These are phyloP conservation scores for fruit fly (Drosophila melanogaster) DNA, from an alignment of 1,140 invertebrate species.

Conservation along the genomic window DNA sequence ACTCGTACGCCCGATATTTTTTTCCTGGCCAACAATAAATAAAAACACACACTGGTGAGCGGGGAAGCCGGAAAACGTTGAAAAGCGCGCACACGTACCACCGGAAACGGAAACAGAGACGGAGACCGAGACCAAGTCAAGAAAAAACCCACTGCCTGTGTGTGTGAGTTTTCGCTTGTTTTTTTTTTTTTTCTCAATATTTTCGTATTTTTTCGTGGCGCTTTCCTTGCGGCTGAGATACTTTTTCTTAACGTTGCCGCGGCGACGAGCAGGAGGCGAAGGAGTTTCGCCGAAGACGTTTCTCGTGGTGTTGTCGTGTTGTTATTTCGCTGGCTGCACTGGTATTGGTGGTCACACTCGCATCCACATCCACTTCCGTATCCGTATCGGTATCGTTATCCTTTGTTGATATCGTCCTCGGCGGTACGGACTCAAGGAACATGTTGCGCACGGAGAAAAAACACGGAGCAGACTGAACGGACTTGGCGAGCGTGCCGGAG, in stretches of 20 bases:
- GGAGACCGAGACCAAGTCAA: constrained; percentile 64
- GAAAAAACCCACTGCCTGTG: constrained; percentile 43
- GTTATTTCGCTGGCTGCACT: constrained; percentile 32
- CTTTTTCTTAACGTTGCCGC: constrained; percentile 66
- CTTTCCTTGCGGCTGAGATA: constrained; percentile 44
- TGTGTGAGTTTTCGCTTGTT: constrained; percentile 33
- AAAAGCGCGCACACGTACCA: constrained; percentile 70
- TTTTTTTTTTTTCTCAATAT: constrained; percentile 21
- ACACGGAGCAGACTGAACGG: constrained; percentile 70
- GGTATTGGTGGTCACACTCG: constrained; percentile 11
- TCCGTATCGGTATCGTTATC: constrained; percentile 32
- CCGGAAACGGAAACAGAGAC: constrained; percentile 55
- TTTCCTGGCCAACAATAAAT: constrained; percentile 66
- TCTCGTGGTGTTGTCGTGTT: constrained; percentile 50
- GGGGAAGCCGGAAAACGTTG: constrained; percentile 54
- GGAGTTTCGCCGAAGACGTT: constrained; percentile 66
- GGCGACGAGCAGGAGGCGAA: constrained; percentile 17
- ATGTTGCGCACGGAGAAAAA: constrained; percentile 81
- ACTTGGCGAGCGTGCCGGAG: constrained; percentile 67
- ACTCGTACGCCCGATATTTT: constrained; percentile 40
- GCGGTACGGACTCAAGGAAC: constrained; percentile 68
- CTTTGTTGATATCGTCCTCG: constrained; percentile 44
- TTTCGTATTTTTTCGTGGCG: constrained; percentile 18
- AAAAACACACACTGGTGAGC: constrained; percentile 57
- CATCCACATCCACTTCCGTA: constrained; percentile 13